These are phyloP conservation scores for Eulemur rubriventer DNA, from an alignment of 2,797 vertebrate genomes.

Conservation along the genomic window DNA sequence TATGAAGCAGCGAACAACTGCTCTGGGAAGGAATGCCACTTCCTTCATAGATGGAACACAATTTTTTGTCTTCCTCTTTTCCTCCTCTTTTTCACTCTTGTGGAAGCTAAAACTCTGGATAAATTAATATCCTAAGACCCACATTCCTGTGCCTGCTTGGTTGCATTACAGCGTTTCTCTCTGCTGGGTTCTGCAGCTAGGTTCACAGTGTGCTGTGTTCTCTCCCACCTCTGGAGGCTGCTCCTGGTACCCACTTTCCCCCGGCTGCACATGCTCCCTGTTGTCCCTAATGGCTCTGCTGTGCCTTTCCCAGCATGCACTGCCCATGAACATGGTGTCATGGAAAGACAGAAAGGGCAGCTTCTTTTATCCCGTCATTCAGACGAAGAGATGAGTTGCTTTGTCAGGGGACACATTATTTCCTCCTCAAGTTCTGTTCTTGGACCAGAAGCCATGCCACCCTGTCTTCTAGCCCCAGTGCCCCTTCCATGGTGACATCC, in stretches of 20 bases:
- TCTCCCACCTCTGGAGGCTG: background rate
- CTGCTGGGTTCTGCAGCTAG: background rate
- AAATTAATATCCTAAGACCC: background rate
- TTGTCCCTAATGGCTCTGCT: background rate
- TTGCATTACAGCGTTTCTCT: background rate
- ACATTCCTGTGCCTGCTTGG: background rate
- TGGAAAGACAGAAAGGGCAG: background rate
- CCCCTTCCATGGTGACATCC: background rate
- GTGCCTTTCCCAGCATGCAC: background rate
- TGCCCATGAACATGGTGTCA: background rate
- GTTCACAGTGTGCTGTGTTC: fast-evolving
- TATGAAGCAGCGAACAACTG: background rate
- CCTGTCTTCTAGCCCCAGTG: background rate
- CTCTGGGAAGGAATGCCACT: background rate
- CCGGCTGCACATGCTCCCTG: background rate
- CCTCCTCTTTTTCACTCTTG: background rate
- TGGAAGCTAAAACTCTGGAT: background rate
- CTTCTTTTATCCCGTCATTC: background rate
- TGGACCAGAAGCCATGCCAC: background rate
- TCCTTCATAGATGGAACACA: background rate
- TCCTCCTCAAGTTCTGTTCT: background rate
- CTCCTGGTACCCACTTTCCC: background rate
- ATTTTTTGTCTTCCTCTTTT: background rate
- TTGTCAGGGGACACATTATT: background rate
- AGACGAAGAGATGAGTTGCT: background rate